Percentiles rank a stretch among this genome's conserved stretches.
Evolutionary conservation across 2,797 vertebrate genomes (phyloP).

Genomic region (Clarias platycephalus): DNA sequence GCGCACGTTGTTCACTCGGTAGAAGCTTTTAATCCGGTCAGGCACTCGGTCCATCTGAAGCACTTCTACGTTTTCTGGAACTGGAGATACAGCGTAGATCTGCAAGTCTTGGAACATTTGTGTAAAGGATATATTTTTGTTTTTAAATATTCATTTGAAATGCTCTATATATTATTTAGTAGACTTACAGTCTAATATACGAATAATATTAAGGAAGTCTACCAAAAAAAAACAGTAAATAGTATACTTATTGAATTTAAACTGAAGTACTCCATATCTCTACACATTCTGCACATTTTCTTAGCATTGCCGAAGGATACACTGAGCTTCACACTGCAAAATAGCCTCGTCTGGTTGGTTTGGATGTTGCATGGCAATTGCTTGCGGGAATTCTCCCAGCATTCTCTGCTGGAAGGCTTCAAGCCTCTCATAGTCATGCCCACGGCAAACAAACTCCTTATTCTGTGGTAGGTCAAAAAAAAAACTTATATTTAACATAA

Average conservation of each 20-base stretch:
- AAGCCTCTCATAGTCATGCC: slow-evolving; percentile 95
- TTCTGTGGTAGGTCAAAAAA: slow-evolving; percentile 76
- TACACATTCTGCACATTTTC: not conserved
- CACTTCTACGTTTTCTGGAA: slow-evolving; percentile 91
- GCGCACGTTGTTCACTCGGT: slow-evolving; percentile 94
- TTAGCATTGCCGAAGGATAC: slow-evolving; percentile 81
- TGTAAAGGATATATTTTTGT: slow-evolving; percentile 75
- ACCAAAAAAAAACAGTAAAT: not conserved
- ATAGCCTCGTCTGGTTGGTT: slow-evolving; percentile 96
- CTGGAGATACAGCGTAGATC: slow-evolving; percentile 96
- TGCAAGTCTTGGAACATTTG: slow-evolving; percentile 83
- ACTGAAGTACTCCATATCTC: not conserved
- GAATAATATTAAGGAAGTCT: not conserved
- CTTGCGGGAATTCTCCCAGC: slow-evolving; percentile 97
- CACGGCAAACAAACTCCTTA: slow-evolving; percentile 97
- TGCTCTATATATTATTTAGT: not conserved
- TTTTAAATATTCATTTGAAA: not conserved
- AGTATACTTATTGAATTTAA: not conserved
- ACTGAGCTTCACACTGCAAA: slow-evolving; percentile 94
- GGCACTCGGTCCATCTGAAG: slow-evolving; percentile 96
- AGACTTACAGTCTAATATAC: not conserved
- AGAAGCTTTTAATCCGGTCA: slow-evolving; percentile 98
- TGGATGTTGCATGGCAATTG: slow-evolving; percentile 98
- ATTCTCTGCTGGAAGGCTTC: slow-evolving; percentile 99
- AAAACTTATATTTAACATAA: slow-evolving; percentile 28